These are phyloP conservation scores for Tachysurus vachellii DNA, from an alignment of 2,113 vertebrate genomes.

Conservation along the genomic window DNA sequence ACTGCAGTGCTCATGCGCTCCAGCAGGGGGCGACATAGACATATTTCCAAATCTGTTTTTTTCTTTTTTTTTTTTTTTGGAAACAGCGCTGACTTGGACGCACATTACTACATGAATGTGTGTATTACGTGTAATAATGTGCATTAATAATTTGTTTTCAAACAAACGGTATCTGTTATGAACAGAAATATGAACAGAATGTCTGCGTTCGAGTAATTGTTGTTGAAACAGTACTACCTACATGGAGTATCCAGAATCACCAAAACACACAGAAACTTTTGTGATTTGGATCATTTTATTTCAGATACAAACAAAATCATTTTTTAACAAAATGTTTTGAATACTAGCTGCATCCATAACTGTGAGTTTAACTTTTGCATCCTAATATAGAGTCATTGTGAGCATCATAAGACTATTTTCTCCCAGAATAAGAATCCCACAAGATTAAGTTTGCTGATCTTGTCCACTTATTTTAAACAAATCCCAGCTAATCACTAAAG, in stretches of 20 bases:
- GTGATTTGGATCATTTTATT: background rate
- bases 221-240: background rate
- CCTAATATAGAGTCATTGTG: background rate
- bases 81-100: background rate
- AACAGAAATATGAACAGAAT: background rate
- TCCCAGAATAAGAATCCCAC: background rate
- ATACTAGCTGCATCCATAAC: background rate
- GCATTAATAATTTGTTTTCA: background rate
- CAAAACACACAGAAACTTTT: background rate
- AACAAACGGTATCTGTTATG: background rate
- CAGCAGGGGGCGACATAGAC: conserved; percentile 70
- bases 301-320: background rate
- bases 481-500: conserved; percentile 18
- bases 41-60: conserved; percentile 54
- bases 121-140: too few relatives aligned
- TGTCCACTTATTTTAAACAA: conserved; percentile 13
- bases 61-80: too few relatives aligned
- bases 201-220: background rate
- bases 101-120: background rate
- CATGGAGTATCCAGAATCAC: background rate
- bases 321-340: background rate
- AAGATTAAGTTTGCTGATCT: conserved; percentile 24
- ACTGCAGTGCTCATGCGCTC: conserved; percentile 23
- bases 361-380: background rate
- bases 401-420: background rate